These are phyloP conservation scores for Zosterops pallidus DNA, from an alignment of 2,113 vertebrate species.

Conservation along the genomic window DNA sequence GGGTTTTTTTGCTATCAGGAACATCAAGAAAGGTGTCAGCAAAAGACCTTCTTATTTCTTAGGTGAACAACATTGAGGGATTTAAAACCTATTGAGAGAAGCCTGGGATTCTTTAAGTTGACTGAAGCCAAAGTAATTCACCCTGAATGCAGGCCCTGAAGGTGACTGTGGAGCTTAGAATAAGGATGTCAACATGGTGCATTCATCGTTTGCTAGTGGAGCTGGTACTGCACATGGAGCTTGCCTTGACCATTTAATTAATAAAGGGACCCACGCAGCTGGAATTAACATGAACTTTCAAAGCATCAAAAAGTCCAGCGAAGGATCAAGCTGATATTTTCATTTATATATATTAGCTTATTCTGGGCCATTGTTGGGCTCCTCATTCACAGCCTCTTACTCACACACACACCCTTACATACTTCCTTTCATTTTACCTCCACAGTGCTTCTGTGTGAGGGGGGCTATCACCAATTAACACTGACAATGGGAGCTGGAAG, in stretches of 20 bases:
- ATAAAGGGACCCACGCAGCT: slow-evolving; percentile 64
- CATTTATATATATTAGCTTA: slow-evolving; percentile 68
- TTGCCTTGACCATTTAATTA: slow-evolving; percentile 70
- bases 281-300: slow-evolving; percentile 65
- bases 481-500: slow-evolving; percentile 55
- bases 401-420: slow-evolving; percentile 17
- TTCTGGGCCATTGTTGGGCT: slow-evolving; percentile 34
- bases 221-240: slow-evolving; percentile 54
- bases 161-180: slow-evolving; percentile 55
- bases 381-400: slow-evolving; percentile 49
- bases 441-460: slow-evolving; percentile 20
- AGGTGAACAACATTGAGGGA: slow-evolving; percentile 51
- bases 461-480: slow-evolving; percentile 64
- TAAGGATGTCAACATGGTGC: slow-evolving; percentile 63
- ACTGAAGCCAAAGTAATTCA: slow-evolving; percentile 64
- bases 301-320: slow-evolving; percentile 64
- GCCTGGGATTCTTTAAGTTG: slow-evolving; percentile 55
- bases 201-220: slow-evolving; percentile 43
- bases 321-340: slow-evolving; percentile 70
- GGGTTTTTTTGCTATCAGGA: slow-evolving; percentile 27
- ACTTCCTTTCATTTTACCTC: slow-evolving; percentile 59
- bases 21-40: slow-evolving; percentile 61
- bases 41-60: slow-evolving; percentile 43
- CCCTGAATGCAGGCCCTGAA: slow-evolving; percentile 58
- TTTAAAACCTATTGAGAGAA: slow-evolving; percentile 60